phyloP scores from a whole-genome alignment of 1,140 invertebrate genomes.

The Muscidifurax raptorellus region DNA sequence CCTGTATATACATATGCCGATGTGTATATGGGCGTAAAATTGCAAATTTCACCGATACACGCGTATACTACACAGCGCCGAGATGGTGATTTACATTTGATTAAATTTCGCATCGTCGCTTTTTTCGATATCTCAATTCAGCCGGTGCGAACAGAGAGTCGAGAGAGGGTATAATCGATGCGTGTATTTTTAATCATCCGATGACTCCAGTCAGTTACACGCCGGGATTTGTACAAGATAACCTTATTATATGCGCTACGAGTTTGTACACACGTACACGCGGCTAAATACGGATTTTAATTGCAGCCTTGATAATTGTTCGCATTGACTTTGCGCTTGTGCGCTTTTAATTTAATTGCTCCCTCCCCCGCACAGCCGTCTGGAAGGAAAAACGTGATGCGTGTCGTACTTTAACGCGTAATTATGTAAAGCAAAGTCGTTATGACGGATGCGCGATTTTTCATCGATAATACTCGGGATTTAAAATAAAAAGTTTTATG shows the following conservation, averaged over 20 bases:
- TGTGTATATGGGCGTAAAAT: background rate
- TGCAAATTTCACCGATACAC: background rate
- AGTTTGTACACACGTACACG: too few species aligned
- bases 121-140: background rate
- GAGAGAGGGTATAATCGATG: too few species aligned
- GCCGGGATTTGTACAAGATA: too few species aligned
- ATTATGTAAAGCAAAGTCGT: background rate
- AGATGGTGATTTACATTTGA: slow-evolving; percentile 15
- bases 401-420: background rate
- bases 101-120: slow-evolving; percentile 4
- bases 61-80: background rate
- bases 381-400: too few species aligned
- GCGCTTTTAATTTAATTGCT: slow-evolving; percentile 4
- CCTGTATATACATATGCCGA: too few species aligned
- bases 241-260: too few species aligned
- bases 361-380: too few species aligned
- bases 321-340: background rate
- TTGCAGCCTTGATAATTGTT: background rate
- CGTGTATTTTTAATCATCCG: too few species aligned
- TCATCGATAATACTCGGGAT: too few species aligned
- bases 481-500: too few species aligned
- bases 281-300: background rate
- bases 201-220: too few species aligned
- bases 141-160: too few species aligned
- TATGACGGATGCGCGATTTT: background rate